Evolutionary conservation across 2,797 vertebrate species (phyloP).

Genomic region (Podarcis lilfordi): DNA sequence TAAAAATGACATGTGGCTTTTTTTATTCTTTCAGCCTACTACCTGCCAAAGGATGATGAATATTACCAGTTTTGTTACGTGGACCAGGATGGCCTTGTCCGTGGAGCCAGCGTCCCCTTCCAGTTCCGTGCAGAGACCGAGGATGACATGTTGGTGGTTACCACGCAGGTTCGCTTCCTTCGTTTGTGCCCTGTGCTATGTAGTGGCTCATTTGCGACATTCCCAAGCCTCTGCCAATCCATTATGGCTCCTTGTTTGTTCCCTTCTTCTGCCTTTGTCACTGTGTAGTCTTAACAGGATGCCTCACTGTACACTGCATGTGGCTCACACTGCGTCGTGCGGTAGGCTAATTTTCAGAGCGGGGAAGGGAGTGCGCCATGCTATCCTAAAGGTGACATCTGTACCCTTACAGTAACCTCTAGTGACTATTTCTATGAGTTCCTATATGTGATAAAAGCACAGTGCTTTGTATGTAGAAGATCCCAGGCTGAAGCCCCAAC

Average conservation of each 20-base stretch:
- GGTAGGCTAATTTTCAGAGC: neutral
- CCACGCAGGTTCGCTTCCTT: constrained; percentile 82
- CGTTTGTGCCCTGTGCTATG: neutral
- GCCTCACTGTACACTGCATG: neutral
- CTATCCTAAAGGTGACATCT: neutral
- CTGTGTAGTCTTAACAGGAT: neutral
- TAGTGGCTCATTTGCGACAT: neutral
- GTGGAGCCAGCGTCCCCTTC: constrained; percentile 90
- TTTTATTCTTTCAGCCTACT: constrained; percentile 81
- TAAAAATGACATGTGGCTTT: neutral
- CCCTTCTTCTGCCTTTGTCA: neutral
- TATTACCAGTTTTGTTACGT: constrained; percentile 97
- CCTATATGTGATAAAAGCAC: no score
- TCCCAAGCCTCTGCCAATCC: neutral
- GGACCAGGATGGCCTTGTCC: constrained; percentile 81
- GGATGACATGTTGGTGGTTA: constrained; percentile 88
- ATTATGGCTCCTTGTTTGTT: neutral
- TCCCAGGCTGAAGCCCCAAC: no score
- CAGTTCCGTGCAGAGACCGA: constrained; percentile 82
- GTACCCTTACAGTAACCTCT: no score
- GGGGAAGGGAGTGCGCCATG: neutral
- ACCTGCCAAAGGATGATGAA: constrained; percentile 89
- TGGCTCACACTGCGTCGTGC: neutral
- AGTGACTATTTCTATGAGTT: no score
- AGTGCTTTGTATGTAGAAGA: no score